These are phyloP conservation scores for Myotis yumanensis DNA, from an alignment of 2,113 vertebrate genomes.

Conservation along the genomic window DNA sequence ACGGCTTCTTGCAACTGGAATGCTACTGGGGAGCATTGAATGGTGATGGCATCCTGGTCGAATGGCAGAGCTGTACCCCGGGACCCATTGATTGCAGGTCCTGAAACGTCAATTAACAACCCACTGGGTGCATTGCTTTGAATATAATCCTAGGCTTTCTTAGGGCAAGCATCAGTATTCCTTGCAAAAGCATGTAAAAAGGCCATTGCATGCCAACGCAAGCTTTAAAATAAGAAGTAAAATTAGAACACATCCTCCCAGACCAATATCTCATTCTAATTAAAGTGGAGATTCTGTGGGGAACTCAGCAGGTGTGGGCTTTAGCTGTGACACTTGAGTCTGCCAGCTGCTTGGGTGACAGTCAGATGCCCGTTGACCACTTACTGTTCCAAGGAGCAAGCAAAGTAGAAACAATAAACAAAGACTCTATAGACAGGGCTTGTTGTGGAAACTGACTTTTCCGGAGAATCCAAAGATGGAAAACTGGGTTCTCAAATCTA, in stretches of 20 bases:
- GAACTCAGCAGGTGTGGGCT: conserved; percentile 61
- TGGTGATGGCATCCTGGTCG: neutral
- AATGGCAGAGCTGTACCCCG: neutral
- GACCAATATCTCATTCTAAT: conserved; percentile 49
- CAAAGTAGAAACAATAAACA: conserved; percentile 36
- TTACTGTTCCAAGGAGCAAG: neutral
- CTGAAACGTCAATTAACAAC: neutral
- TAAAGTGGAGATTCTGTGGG: conserved; percentile 49
- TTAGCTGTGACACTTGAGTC: conserved; percentile 22
- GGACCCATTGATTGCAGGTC: neutral
- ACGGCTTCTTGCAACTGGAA: neutral
- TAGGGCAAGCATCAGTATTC: neutral
- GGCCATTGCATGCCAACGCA: conserved; percentile 9
- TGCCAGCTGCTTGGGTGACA: conserved; percentile 53
- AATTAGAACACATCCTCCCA: conserved; percentile 25
- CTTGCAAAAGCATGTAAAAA: conserved; percentile 25
- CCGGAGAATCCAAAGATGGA: neutral
- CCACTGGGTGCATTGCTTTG: neutral
- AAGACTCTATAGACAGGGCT: neutral
- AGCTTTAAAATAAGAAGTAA: conserved; percentile 59
- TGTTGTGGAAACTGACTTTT: conserved; percentile 12
- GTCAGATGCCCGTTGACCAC: conserved; percentile 38
- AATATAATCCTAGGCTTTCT: neutral
- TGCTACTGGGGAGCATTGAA: neutral
- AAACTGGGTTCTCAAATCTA: neutral